These are phyloP conservation scores for Sebastes nivosus DNA, from an alignment of 2,797 vertebrate genomes.

Conservation along the genomic window DNA sequence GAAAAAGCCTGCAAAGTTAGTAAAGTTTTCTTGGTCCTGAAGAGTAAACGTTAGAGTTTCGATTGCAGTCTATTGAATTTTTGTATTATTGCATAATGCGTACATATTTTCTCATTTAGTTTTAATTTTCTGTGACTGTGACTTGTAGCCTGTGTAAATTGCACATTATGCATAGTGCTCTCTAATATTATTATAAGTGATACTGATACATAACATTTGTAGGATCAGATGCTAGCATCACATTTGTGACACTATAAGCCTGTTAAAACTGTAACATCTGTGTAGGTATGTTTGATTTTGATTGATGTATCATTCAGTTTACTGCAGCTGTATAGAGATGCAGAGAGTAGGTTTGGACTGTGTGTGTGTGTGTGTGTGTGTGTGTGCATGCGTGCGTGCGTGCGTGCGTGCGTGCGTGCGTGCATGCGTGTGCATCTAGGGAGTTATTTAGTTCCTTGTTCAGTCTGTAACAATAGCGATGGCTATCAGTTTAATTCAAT, in stretches of 20 bases:
- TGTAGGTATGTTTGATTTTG: background rate
- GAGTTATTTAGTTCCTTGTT: constrained; percentile 36
- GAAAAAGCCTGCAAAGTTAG: background rate
- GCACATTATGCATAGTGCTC: background rate
- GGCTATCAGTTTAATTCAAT: constrained; percentile 62
- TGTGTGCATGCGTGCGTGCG: background rate
- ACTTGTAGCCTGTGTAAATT: background rate
- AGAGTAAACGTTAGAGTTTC: background rate
- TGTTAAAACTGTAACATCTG: background rate
- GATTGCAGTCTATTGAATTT: background rate
- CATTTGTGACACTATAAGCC: background rate
- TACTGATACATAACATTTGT: background rate
- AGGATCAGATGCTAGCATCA: background rate
- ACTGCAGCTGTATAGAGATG: background rate
- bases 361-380: too few species aligned
- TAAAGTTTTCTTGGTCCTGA: background rate
- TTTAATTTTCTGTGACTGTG: background rate
- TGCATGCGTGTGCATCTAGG: background rate
- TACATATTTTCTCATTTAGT: background rate
- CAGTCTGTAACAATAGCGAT: constrained; percentile 38
- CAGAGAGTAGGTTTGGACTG: background rate
- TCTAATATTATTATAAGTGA: background rate
- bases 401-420: background rate
- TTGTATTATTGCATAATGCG: background rate
- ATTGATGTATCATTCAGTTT: background rate